A percentile compares a stretch with the other conserved stretches of the same genome.
Evolutionary conservation across 2,888 invertebrate genomes (phyloP).

Genomic region (Auanema sp.): DNA sequence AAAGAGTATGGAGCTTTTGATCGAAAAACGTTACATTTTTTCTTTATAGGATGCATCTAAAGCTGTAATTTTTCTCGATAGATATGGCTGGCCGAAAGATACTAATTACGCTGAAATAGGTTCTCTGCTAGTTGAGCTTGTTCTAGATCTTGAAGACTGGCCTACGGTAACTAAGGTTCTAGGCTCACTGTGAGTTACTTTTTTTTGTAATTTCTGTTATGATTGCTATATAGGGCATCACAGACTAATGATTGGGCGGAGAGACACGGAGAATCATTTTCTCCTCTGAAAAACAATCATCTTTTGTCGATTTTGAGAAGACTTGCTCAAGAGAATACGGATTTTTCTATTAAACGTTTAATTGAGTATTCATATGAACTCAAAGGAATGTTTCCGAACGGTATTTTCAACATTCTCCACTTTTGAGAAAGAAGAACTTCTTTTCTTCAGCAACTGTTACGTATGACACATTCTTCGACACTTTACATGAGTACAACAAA

Average conservation of each 20-base stretch:
- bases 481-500: conserved; percentile 33
- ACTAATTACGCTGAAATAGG: conserved; percentile 42
- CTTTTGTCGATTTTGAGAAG: conserved; percentile 35
- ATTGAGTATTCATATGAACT: conserved; percentile 50
- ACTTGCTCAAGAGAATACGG: conserved; percentile 21
- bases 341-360: conserved; percentile 27
- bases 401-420: conserved; percentile 18
- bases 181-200: conserved; percentile 25
- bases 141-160: conserved; percentile 46
- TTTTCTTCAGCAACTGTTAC: conserved; percentile 27
- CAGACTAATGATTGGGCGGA: conserved; percentile 16
- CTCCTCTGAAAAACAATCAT: conserved; percentile 44
- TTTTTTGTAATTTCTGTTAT: neutral
- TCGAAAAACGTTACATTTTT: neutral
- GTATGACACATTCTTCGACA: conserved; percentile 39
- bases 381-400: conserved; percentile 43
- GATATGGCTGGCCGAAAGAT: conserved; percentile 44
- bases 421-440: too few species aligned
- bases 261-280: conserved; percentile 18
- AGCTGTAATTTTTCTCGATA: conserved; percentile 27
- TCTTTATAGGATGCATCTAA: conserved; percentile 36
- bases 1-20: conserved; percentile 10
- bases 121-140: conserved; percentile 36
- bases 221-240: conserved; percentile 10
- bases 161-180: conserved; percentile 39